phyloP scores from a whole-genome alignment of 2,113 vertebrate species.

The Gavia stellata region DNA sequence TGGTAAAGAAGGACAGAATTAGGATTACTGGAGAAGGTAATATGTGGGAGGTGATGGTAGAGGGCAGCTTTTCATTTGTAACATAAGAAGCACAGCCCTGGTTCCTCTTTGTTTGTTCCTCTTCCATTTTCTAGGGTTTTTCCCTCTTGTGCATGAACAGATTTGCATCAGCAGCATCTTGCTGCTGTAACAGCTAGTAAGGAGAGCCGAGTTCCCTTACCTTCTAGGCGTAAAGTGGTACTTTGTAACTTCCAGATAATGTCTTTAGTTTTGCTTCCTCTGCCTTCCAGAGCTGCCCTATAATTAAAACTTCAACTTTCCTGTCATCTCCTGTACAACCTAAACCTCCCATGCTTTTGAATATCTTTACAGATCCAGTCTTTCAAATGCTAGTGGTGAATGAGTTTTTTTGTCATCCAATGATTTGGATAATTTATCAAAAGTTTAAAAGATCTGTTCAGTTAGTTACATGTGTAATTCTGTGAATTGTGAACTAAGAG shows the following conservation, averaged over 20 bases:
- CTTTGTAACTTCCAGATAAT: not conserved
- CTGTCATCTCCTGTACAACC: not conserved
- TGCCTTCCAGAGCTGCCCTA: not conserved
- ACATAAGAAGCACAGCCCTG: not conserved
- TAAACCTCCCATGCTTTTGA: not conserved
- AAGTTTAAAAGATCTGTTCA: not conserved
- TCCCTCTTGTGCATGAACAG: not conserved
- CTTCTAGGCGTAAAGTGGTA: not conserved
- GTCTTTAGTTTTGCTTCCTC: not conserved
- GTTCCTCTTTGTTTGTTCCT: slow-evolving; percentile 20
- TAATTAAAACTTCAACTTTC: not conserved
- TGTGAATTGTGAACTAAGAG: not conserved
- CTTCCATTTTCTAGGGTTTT: slow-evolving; percentile 15
- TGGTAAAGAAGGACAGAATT: not conserved
- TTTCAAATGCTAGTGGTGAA: not conserved
- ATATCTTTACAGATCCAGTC: not conserved
- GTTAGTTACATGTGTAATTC: not conserved
- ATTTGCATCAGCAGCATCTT: not conserved
- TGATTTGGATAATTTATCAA: not conserved
- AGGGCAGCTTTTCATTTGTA: not conserved
- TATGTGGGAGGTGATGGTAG: not conserved
- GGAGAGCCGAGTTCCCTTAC: not conserved
- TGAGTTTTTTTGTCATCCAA: not conserved
- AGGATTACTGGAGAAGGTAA: not conserved
- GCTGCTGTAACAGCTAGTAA: not conserved